Percentiles rank a stretch among this genome's conserved stretches.
phyloP scores from a whole-genome alignment of 2,797 vertebrate species.

The Amazonetta brasiliensis region DNA sequence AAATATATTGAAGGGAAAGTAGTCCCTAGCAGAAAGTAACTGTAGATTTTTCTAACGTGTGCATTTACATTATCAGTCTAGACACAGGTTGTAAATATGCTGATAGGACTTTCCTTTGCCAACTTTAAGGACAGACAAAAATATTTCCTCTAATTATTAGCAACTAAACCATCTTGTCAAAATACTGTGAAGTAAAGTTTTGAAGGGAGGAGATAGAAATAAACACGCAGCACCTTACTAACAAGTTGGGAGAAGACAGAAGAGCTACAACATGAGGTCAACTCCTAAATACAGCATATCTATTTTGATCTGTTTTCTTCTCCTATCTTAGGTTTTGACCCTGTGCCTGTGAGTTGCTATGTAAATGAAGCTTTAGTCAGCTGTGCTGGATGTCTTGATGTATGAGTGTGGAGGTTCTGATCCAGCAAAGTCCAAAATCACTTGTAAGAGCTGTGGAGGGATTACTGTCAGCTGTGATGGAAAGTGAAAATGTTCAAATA shows the following conservation, averaged over 20 bases:
- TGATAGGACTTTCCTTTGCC: background rate
- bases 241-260: background rate
- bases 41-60: background rate
- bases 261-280: background rate
- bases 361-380: background rate
- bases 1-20: background rate
- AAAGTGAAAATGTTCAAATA: background rate
- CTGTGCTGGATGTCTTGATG: background rate
- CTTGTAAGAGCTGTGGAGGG: background rate
- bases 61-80: background rate
- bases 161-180: background rate
- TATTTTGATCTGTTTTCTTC: background rate
- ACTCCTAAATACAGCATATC: background rate
- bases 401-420: background rate
- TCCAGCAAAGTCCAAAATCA: background rate
- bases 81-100: background rate
- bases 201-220: background rate
- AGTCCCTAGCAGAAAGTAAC: background rate
- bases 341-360: background rate
- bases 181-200: background rate
- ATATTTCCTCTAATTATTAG: background rate
- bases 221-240: background rate
- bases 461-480: background rate
- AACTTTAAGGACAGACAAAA: background rate
- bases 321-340: background rate